A percentile compares a stretch with the other conserved stretches of the same genome.
Evolutionary conservation across 2,797 vertebrate genomes (phyloP).

Genomic region (Chiloscyllium punctatum): DNA sequence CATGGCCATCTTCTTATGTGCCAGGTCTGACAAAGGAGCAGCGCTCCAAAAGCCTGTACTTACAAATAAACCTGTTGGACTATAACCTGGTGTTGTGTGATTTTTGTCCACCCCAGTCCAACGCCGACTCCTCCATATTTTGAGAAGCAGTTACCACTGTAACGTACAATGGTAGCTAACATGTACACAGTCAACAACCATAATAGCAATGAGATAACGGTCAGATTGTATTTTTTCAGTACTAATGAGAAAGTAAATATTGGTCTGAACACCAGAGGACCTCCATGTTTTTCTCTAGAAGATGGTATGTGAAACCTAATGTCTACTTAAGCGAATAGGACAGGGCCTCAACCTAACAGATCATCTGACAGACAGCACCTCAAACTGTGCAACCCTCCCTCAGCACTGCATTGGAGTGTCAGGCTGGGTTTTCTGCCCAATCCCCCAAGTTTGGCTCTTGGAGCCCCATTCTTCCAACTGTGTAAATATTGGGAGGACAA

Average conservation of each 20-base stretch:
- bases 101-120: too few species aligned
- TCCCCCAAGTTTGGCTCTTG: not conserved
- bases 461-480: not conserved
- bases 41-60: too few species aligned
- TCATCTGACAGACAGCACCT: not conserved
- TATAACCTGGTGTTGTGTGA: too few species aligned
- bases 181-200: not conserved
- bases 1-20: too few species aligned
- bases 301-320: not conserved
- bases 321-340: not conserved
- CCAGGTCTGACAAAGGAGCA: too few species aligned
- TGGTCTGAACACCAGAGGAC: not conserved
- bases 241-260: not conserved
- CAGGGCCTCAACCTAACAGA: not conserved
- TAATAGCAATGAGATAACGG: not conserved
- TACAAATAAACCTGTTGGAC: too few species aligned
- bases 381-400: not conserved
- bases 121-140: not conserved
- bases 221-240: not conserved
- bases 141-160: not conserved
- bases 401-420: not conserved
- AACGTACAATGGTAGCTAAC: not conserved
- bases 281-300: not conserved
- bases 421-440: not conserved
- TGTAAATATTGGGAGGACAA: not conserved